Conservation (phyloP, 30 jellyfish, hydroid and myxozoan genomes). For the Pelagia noctiluca region DNA sequence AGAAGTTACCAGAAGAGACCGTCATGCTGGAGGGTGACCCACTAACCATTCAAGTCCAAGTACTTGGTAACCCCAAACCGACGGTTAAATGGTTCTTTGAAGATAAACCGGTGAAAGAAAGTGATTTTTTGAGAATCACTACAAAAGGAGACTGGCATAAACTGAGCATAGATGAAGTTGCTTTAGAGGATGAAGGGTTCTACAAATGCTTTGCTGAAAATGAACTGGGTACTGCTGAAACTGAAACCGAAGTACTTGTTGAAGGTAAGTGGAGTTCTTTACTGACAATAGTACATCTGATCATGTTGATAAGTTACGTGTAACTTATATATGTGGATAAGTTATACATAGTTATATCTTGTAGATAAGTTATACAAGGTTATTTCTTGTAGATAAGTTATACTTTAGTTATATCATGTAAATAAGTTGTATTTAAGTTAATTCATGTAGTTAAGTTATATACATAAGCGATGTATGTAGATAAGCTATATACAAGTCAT, state of each 20-base stretch:
- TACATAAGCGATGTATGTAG: no score
- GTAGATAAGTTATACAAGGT: no score
- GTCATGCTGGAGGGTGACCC: constrained; percentile 86
- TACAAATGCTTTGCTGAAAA: constrained; percentile 84
- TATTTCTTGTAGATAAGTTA: no score
- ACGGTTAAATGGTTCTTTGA: constrained; percentile 77
- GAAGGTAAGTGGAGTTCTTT: constrained; percentile 57
- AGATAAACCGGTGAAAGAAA: constrained; percentile 55
- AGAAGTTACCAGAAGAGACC: constrained; percentile 62
- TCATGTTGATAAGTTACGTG: background rate
- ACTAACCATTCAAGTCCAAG: constrained; percentile 68
- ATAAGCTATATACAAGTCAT: no score
- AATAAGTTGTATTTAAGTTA: no score
- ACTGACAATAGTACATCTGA: background rate
- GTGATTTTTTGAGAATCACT: constrained; percentile 57
- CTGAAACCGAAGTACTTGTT: constrained; percentile 87
- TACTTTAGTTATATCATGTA: no score
- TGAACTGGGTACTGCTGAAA: constrained; percentile 66
- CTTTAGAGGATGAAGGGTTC: constrained; percentile 87
- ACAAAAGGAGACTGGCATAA: constrained; percentile 78
- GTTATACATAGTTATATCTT: no score
- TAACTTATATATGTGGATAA: no score
- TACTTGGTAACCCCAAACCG: constrained; percentile 79
- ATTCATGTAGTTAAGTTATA: no score
- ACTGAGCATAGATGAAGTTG: constrained; percentile 69